phyloP scores from a whole-genome alignment of 2,888 invertebrate genomes.

The Tachina fera region DNA sequence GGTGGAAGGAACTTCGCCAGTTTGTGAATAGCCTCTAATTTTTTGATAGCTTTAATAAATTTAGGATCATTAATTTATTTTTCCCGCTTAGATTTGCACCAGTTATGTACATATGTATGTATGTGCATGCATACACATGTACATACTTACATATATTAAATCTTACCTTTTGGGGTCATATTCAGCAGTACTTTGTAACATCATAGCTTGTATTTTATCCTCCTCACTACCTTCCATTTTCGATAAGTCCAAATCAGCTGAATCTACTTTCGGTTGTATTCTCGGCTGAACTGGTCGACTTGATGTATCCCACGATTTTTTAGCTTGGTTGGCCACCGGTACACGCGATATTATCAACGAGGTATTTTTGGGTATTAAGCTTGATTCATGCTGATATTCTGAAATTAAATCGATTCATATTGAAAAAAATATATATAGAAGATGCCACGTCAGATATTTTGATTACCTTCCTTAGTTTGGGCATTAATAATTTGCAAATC shows the following conservation, averaged over 20 bases:
- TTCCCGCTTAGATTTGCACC: neutral
- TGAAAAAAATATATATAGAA: neutral
- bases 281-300: conserved; percentile 82
- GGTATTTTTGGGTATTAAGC: conserved; percentile 98
- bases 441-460: conserved; percentile 46
- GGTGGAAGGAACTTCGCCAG: conserved; percentile 94
- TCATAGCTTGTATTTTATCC: conserved; percentile 99
- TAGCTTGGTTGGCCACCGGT: conserved; percentile 91
- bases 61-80: neutral
- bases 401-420: conserved; percentile 70
- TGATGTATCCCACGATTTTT: conserved; percentile 88
- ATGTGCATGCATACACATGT: neutral
- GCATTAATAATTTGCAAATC: conserved; percentile 98
- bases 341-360: conserved; percentile 97
- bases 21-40: conserved; percentile 93
- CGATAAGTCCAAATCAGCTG: conserved; percentile 91
- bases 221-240: conserved; percentile 97
- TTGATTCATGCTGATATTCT: conserved; percentile 96
- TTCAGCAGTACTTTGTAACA: conserved; percentile 97
- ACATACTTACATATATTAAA: neutral
- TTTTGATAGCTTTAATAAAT: conserved; percentile 89
- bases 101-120: neutral
- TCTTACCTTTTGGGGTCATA: conserved; percentile 98
- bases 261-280: conserved; percentile 83
- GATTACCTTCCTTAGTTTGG: conserved; percentile 96